Conservation (phyloP, 2,888 invertebrate genomes). For the Lamellibrachia columna region DNA sequence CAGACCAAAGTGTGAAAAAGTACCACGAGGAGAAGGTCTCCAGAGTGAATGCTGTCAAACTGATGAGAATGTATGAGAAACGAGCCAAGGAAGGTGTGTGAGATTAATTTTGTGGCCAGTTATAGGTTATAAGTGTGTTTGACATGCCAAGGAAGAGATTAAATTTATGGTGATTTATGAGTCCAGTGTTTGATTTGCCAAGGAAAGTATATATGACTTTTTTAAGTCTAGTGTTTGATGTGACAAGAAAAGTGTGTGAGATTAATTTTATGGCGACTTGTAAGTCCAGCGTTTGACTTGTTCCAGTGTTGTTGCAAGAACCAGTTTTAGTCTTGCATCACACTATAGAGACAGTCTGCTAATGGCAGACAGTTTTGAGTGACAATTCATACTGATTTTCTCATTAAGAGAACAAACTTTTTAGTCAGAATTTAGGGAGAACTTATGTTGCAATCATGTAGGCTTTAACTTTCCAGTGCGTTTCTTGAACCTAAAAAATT, state of each 20-base stretch:
- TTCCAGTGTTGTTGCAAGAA: no score
- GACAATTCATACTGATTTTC: background rate
- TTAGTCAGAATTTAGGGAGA: background rate
- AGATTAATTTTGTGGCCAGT: background rate
- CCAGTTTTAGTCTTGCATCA: background rate
- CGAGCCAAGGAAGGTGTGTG: slow-evolving; percentile 53
- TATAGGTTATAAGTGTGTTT: background rate
- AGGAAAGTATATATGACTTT: background rate
- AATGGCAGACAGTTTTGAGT: background rate
- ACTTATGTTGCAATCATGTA: no score
- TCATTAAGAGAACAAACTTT: background rate
- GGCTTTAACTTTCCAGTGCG: no score
- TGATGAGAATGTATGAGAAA: slow-evolving; percentile 54
- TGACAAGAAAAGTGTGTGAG: background rate
- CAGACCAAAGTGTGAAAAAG: slow-evolving; percentile 38
- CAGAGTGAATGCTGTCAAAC: slow-evolving; percentile 48
- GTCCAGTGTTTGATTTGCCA: background rate
- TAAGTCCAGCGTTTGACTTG: background rate
- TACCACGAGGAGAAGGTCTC: slow-evolving; percentile 41
- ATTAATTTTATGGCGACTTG: background rate
- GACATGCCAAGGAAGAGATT: background rate
- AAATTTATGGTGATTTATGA: background rate
- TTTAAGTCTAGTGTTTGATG: background rate
- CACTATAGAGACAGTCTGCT: background rate
- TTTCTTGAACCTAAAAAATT: no score